Conservation (phyloP, 2,797 vertebrate species). For the Scomberomorus guttatus region DNA sequence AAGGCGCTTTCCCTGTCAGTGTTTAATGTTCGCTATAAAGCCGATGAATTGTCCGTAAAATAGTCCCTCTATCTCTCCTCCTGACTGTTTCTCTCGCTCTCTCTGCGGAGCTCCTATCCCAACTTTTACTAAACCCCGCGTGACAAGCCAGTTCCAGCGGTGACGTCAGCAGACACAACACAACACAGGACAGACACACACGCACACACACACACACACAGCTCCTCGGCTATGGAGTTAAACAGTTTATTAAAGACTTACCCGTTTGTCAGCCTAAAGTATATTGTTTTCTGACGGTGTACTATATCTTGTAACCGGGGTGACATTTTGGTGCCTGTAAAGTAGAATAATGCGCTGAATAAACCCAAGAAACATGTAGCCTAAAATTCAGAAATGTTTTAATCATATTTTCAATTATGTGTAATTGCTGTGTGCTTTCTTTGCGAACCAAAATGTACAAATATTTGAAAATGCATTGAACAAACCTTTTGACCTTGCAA, state of each 20-base stretch:
- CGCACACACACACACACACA: conserved; percentile 6
- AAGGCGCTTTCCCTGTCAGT: conserved; percentile 12
- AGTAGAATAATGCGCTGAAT: neutral
- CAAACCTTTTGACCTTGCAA: conserved; percentile 19
- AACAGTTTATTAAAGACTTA: conserved; percentile 34
- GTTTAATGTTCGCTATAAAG: conserved; percentile 58
- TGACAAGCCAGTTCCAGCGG: conserved; percentile 88
- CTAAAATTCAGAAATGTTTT: neutral
- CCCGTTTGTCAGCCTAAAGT: neutral
- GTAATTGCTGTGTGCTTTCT: neutral
- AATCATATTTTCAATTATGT: neutral
- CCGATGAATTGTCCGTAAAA: conserved; percentile 21
- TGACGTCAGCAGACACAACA: conserved; percentile 87
- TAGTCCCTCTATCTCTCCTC: conserved; percentile 26
- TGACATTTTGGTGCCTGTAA: neutral
- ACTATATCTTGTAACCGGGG: neutral
- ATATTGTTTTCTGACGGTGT: neutral
- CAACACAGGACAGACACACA: conserved; percentile 50
- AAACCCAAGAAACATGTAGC: neutral
- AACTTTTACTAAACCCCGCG: conserved; percentile 91
- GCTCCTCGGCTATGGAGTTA: conserved; percentile 25
- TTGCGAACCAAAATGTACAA: neutral
- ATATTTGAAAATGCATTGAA: neutral
- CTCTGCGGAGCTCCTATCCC: conserved; percentile 80
- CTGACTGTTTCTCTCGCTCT: conserved; percentile 45